phyloP scores from a whole-genome alignment of 2,113 vertebrate genomes.

The Chionis minor region DNA sequence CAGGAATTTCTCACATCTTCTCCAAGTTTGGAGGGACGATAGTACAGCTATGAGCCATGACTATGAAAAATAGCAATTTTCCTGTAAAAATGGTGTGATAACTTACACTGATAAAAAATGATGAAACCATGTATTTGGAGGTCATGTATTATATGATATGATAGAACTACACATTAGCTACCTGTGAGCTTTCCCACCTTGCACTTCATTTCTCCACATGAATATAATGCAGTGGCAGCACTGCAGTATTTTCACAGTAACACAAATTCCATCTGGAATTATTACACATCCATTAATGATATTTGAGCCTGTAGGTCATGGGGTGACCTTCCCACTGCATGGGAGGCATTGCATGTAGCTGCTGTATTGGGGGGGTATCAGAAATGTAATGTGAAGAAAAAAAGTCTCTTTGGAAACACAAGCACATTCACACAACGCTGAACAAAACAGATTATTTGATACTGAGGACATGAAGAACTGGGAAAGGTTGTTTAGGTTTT shows the following conservation, averaged over 20 bases:
- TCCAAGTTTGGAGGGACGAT: neutral
- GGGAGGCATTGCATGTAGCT: neutral
- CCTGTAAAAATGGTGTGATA: neutral
- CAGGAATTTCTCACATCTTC: neutral
- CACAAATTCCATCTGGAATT: neutral
- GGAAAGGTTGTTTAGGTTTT: neutral
- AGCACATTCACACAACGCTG: fast-evolving
- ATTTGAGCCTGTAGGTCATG: neutral
- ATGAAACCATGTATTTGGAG: neutral
- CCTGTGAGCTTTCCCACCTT: neutral
- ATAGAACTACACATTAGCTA: neutral
- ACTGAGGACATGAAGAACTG: neutral
- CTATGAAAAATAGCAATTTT: neutral
- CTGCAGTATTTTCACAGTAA: neutral
- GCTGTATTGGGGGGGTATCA: neutral
- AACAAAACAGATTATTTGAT: neutral
- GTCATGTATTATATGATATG: neutral
- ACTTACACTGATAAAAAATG: neutral
- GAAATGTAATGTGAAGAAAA: neutral
- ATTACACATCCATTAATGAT: neutral
- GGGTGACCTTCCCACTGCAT: neutral
- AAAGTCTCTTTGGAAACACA: neutral
- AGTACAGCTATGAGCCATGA: neutral
- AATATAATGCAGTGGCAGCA: neutral
- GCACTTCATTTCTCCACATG: neutral